phyloP scores from a whole-genome alignment of 2,888 invertebrate genomes.

The Ischnura elegans region DNA sequence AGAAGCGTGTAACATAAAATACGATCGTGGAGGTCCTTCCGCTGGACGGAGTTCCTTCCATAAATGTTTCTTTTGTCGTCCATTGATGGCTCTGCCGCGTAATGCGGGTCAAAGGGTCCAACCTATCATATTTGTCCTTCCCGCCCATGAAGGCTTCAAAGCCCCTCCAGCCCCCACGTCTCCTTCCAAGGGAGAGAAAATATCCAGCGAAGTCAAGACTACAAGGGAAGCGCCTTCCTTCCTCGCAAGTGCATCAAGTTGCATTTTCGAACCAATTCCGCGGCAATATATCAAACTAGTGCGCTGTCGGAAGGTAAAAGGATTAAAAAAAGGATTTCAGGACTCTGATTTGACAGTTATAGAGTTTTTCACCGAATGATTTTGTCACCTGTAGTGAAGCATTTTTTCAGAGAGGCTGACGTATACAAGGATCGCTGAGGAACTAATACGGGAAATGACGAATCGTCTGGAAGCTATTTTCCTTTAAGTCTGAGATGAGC shows the following conservation, averaged over 20 bases:
- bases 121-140: not conserved
- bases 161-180: not conserved
- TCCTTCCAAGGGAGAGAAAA: not conserved
- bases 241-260: not conserved
- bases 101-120: conserved; percentile 18
- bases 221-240: not conserved
- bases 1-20: too few relatives aligned
- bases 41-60: not conserved
- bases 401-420: too few relatives aligned
- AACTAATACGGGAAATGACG: too few relatives aligned
- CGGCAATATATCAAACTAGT: not conserved
- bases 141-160: not conserved
- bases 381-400: too few relatives aligned
- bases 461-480: too few relatives aligned
- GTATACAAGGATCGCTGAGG: too few relatives aligned
- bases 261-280: not conserved
- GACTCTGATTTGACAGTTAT: too few relatives aligned
- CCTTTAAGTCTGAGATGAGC: too few relatives aligned
- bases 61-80: conserved; percentile 7
- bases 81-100: conserved; percentile 1
- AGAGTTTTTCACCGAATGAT: too few relatives aligned
- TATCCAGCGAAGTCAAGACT: not conserved
- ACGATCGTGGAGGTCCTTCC: not conserved
- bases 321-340: not conserved
- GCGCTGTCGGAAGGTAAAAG: not conserved